Evolutionary conservation across 2,888 invertebrate genomes (phyloP), one percentile per base, ranked within the genome.

Genomic region (Allygus modestus): DNA sequence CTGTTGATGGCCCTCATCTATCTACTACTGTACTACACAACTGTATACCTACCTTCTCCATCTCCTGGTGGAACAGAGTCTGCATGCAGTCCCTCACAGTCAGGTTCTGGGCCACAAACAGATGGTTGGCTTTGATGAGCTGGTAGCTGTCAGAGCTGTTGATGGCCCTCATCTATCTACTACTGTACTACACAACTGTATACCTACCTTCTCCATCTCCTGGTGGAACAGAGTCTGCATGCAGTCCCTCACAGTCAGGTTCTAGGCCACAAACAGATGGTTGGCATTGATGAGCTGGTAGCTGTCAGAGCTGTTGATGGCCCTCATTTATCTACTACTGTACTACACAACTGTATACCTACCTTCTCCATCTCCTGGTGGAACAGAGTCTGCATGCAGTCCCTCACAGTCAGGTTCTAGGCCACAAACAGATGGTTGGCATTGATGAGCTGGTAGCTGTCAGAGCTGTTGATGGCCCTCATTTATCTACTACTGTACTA

Each of bases 231-330:
- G 90, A 85, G 93, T 91, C 15, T 92, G 88, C 89, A 97, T 92
- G 89, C 97, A 97, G 97, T 20, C 93, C 92, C 2, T 94, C 31
- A 95, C 91, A 43, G 91, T 90, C 82, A 93, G 91, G 0, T 90
- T 90, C 2, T 90, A 1, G 92, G 89, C 81, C 94, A 93, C 2
- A 91, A 95, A 97, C 87, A 97, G 91, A 87, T 94, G 94, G 91
- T 97, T 97, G 28, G 96, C 96, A 84, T 94, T 94, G 4, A 92
- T 93, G 89, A 96, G 95, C 89, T 96, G 94, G 88, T 96, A 94
- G 86, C 93, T 92, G 0, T 92, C 92, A n/a, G 94, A 92, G 86
- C 92, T 91, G 89, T 93, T 58, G 23, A 58, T 58, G 26, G 58
- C 58, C 26, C 58, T 58, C 1, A 92, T 89, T n/a, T 92, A 90